Evolutionary conservation across 2,113 vertebrate genomes (phyloP).

Genomic region (Cephalopterus ornatus): DNA sequence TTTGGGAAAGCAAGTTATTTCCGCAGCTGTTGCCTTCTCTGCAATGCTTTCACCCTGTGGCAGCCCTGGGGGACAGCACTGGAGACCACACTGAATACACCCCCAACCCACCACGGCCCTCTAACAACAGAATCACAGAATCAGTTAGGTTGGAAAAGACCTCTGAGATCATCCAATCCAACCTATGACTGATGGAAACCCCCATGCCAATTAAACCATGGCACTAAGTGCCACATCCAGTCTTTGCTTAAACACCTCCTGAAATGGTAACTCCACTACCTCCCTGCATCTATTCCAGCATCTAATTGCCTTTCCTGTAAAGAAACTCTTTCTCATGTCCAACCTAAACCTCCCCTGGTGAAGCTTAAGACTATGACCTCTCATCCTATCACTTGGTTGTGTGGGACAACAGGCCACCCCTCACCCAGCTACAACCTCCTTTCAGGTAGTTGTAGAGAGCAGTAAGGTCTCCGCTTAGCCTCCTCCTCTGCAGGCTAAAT

Average conservation of each 20-base stretch:
- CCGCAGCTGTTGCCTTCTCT: accelerated
- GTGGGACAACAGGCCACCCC: no score
- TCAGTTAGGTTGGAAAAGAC: background rate
- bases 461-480: no score
- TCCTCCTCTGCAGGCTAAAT: background rate
- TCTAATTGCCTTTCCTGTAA: no score
- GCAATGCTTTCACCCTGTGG: accelerated
- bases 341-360: background rate
- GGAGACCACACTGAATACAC: accelerated
- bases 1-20: background rate
- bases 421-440: background rate
- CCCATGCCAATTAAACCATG: accelerated
- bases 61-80: accelerated
- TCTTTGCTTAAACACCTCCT: background rate
- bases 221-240: background rate
- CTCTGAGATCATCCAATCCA: background rate
- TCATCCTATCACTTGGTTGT: background rate
- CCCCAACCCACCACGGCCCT: accelerated
- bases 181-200: accelerated
- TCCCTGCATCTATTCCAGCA: background rate
- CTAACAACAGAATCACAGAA: background rate
- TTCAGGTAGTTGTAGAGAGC: background rate
- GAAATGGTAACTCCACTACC: background rate
- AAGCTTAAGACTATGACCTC: background rate
- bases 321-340: background rate